phyloP scores from a whole-genome alignment of 2,888 invertebrate species.

The Apantesis nais region DNA sequence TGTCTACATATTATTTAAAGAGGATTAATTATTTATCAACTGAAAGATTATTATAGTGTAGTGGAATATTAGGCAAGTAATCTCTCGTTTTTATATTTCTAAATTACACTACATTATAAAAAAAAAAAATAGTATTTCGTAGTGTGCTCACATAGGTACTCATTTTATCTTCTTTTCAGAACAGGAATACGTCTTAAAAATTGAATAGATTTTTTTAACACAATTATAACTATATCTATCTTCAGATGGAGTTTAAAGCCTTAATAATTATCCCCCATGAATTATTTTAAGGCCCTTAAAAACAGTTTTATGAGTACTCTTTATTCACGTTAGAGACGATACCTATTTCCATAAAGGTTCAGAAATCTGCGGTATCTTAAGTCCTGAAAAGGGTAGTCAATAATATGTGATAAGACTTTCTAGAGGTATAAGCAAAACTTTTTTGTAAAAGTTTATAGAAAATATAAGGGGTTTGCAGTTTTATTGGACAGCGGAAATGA shows the following conservation, averaged over 20 bases:
- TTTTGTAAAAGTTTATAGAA: constrained; percentile 44
- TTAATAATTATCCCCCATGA: background rate
- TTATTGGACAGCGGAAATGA: constrained; percentile 72
- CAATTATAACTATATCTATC: background rate
- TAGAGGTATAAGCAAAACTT: constrained; percentile 19
- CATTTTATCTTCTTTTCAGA: background rate
- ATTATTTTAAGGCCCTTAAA: background rate
- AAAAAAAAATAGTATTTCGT: background rate
- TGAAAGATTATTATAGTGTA: background rate
- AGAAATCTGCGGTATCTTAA: background rate
- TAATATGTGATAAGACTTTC: background rate
- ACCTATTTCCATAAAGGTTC: background rate
- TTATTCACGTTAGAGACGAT: background rate
- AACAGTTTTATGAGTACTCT: background rate
- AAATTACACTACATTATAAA: no score
- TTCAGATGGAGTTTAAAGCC: background rate
- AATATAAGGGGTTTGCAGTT: constrained; percentile 52
- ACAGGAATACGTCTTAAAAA: background rate
- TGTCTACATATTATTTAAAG: background rate
- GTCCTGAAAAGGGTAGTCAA: background rate
- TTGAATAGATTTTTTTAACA: background rate
- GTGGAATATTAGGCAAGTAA: background rate
- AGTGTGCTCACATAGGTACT: no score
- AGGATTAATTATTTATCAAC: background rate
- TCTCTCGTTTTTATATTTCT: background rate